Evolutionary conservation across 1,140 invertebrate genomes (phyloP).

Genomic region (Drosophila lini): DNA sequence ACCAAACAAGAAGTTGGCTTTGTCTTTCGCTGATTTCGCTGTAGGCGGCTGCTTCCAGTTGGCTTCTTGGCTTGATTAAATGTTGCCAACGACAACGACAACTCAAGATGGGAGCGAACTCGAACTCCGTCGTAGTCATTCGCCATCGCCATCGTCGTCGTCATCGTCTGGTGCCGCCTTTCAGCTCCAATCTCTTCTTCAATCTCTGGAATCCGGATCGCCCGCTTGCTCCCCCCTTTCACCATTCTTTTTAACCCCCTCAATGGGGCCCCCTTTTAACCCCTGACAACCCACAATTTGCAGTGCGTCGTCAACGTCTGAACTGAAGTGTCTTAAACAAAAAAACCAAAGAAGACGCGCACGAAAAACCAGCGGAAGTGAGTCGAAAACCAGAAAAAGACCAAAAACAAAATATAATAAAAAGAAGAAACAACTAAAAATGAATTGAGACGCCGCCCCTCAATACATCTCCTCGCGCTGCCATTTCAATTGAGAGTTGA

Average conservation of each 20-base stretch:
- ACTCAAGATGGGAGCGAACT: conserved; percentile 14
- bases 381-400: conserved; percentile 38
- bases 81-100: conserved; percentile 72
- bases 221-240: not conserved
- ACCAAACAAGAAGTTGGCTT: conserved; percentile 58
- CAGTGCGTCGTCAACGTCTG: conserved; percentile 69
- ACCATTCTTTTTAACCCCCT: conserved; percentile 4
- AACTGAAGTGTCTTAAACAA: conserved; percentile 52
- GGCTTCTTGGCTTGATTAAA: conserved; percentile 79
- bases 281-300: conserved; percentile 47
- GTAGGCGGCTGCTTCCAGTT: conserved; percentile 69
- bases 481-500: conserved; percentile 26
- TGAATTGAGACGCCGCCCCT: conserved; percentile 29
- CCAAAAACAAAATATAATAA: conserved; percentile 17
- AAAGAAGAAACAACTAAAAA: conserved; percentile 35
- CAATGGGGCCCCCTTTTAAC: conserved; percentile 1
- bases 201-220: conserved; percentile 35
- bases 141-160: not conserved
- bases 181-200: conserved; percentile 55
- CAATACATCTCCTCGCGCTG: conserved; percentile 1
- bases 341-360: conserved; percentile 27
- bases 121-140: conserved; percentile 6
- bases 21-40: conserved; percentile 43
- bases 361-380: conserved; percentile 63
- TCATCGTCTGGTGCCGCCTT: conserved; percentile 57